phyloP scores from a whole-genome alignment of 2,888 invertebrate genomes.

The Morpho helenor region DNA sequence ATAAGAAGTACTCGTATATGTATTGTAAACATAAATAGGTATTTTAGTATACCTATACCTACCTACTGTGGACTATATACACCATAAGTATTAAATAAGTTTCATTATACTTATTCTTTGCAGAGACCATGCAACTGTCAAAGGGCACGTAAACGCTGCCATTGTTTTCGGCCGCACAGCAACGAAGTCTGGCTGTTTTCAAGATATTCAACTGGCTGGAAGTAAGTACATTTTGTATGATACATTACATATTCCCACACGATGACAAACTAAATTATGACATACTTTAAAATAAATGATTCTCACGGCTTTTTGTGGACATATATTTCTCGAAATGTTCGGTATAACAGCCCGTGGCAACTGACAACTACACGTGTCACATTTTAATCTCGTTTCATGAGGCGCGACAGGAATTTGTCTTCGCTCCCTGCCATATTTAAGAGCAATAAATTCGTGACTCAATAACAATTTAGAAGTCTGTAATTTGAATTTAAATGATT shows the following conservation, averaged over 20 bases:
- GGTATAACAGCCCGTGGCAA: slow-evolving; percentile 36
- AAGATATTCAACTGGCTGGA: slow-evolving; percentile 98
- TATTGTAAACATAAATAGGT: too few relatives aligned
- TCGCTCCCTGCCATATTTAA: slow-evolving; percentile 34
- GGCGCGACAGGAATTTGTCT: slow-evolving; percentile 37
- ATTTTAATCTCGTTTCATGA: slow-evolving; percentile 39
- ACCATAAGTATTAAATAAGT: not conserved
- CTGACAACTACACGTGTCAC: slow-evolving; percentile 56
- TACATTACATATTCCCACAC: slow-evolving; percentile 22
- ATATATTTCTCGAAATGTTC: slow-evolving; percentile 25
- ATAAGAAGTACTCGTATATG: too few relatives aligned
- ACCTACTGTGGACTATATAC: too few relatives aligned
- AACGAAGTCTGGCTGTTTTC: slow-evolving; percentile 99
- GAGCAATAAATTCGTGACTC: slow-evolving; percentile 53
- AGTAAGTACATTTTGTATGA: slow-evolving; percentile 67
- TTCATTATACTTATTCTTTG: slow-evolving; percentile 43
- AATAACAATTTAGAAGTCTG: slow-evolving; percentile 48
- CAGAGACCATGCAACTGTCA: slow-evolving; percentile 97
- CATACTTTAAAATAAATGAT: slow-evolving; percentile 37
- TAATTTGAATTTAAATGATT: slow-evolving; percentile 66
- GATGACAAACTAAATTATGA: slow-evolving; percentile 25
- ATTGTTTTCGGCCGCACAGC: slow-evolving; percentile 94
- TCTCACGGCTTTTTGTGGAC: slow-evolving; percentile 43
- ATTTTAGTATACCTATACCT: too few relatives aligned
- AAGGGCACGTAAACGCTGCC: slow-evolving; percentile 91